Evolutionary conservation across 2,113 vertebrate species (phyloP).

Genomic region (Eulemur rufifrons): DNA sequence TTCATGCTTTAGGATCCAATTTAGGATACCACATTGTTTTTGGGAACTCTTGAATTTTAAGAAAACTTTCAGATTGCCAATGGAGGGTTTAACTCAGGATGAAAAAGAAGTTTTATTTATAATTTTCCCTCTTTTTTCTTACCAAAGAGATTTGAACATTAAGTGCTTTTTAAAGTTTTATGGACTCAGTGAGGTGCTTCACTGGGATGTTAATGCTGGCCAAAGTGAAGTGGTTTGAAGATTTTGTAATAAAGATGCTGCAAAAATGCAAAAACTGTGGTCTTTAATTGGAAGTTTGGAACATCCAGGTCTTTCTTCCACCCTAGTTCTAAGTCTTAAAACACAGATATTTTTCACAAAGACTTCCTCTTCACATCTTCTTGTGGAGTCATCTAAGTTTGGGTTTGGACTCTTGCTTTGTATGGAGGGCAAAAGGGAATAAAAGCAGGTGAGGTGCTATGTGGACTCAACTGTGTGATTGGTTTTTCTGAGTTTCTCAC

Average conservation of each 20-base stretch:
- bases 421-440: neutral
- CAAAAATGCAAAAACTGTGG: neutral
- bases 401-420: neutral
- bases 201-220: neutral
- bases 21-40: neutral
- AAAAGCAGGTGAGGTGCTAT: neutral
- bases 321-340: neutral
- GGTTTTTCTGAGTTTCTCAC: neutral
- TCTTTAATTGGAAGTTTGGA: neutral
- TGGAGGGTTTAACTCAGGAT: neutral
- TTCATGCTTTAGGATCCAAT: neutral
- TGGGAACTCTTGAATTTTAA: neutral
- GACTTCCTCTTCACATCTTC: neutral
- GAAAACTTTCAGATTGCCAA: neutral
- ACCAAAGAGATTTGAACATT: neutral
- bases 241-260: neutral
- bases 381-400: neutral
- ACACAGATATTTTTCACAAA: neutral
- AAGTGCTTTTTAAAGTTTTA: neutral
- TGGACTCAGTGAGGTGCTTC: neutral
- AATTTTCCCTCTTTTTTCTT: neutral
- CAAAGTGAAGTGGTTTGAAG: neutral
- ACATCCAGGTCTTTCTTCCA: neutral
- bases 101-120: neutral
- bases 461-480: rapidly evolving